Evolutionary conservation across 2,113 vertebrate genomes (phyloP), one percentile per base, ranked within the genome.

Genomic region (Rhinolophus sinicus): DNA sequence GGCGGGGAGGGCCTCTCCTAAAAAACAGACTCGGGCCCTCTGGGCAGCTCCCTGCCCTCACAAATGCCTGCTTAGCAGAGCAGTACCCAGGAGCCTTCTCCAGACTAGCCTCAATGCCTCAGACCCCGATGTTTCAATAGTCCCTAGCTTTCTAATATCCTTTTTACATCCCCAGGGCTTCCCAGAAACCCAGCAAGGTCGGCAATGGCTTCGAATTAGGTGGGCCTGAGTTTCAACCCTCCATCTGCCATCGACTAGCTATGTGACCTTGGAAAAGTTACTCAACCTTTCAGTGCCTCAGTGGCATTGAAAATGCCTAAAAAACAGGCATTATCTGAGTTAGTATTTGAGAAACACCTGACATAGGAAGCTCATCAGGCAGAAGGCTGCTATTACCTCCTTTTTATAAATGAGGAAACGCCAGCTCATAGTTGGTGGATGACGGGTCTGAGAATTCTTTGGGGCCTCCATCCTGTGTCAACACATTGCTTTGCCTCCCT

Each of bases 221-320:
- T 67, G 28, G 52, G 80, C 35, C 69, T 82, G 65, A 87, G 19
- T 82, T 82, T 84, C 78, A 91, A 5, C 47, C 78, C 24, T 83
- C 7, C 9, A 7, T 33, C 35, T 62, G 28, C 82, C 62, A 78
- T 24, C 1, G 0, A 81, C 22, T n/a, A 13, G 30, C 90, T 93
- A 8, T 47, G 60, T 72, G 75, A 67, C 75, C 75, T 75, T 40
- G 16, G 47, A 69, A 78, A 89, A 70, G 24, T 86, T 28, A 35
- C 24, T 85, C 87, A 67, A 58, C 28, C 58, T 87, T 19, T 73
- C 67, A 15, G 35, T 24, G 83, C 33, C 44, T 94, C 2, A 0
- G 33, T 15, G 44, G 62, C 44, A 10, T 50, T 10, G 47, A 2
- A 50, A 50, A 5, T 80, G 26, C 24, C 52, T 72, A 56, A 44